Percentiles rank a stretch among this genome's conserved stretches.
Evolutionary conservation across 1,140 invertebrate genomes (phyloP).

Genomic region (Drosophila sp.): DNA sequence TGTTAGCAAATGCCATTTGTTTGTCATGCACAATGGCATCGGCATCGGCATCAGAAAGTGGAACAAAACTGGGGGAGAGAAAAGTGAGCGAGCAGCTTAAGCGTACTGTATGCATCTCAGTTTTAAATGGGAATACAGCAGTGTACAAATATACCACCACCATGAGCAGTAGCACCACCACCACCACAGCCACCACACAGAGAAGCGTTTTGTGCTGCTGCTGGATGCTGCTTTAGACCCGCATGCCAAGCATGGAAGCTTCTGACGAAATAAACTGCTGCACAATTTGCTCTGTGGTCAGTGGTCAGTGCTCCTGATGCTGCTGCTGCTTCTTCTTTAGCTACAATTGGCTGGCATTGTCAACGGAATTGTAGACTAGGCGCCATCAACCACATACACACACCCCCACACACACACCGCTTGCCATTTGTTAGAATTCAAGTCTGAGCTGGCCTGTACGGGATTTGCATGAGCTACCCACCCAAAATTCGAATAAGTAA

Average conservation of each 20-base stretch:
- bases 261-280: constrained; percentile 58
- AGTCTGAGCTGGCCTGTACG: neutral
- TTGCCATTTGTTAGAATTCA: constrained; percentile 18
- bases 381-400: constrained; percentile 52
- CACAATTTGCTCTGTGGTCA: constrained; percentile 62
- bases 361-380: constrained; percentile 30
- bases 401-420: constrained; percentile 22
- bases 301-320: constrained; percentile 24
- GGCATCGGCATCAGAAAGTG: neutral
- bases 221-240: constrained; percentile 23
- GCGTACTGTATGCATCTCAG: constrained; percentile 29
- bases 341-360: constrained; percentile 67
- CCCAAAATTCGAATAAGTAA: no score
- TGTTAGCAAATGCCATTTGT: constrained; percentile 57
- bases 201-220: neutral
- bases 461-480: constrained; percentile 41
- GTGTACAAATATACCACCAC: constrained; percentile 19
- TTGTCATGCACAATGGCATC: constrained; percentile 60
- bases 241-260: constrained; percentile 29
- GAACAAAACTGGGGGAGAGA: neutral
- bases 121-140: constrained; percentile 40
- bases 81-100: constrained; percentile 26
- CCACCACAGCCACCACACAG: no score
- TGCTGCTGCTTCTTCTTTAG: constrained; percentile 6
- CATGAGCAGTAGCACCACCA: no score